Conservation (phyloP, 2,113 vertebrate genomes). For the Sminthopsis crassicaudata region DNA sequence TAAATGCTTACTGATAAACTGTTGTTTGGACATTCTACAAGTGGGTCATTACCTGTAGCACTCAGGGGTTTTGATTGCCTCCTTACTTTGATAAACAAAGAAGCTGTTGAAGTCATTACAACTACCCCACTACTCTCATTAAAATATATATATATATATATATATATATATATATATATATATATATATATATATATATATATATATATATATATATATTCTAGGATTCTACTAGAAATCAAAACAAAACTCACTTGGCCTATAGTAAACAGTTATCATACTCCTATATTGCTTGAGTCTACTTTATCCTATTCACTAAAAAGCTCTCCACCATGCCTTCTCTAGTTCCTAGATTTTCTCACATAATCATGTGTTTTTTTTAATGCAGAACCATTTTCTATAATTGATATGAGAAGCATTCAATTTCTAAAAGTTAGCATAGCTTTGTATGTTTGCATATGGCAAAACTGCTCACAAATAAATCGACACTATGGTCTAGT, state of each 20-base stretch:
- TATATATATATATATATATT: too few relatives aligned
- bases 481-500: constrained; percentile 8
- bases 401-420: not conserved
- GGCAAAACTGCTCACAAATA: not conserved
- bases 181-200: too few relatives aligned
- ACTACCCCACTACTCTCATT: not conserved
- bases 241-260: not conserved
- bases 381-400: not conserved
- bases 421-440: not conserved
- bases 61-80: too few relatives aligned
- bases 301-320: not conserved
- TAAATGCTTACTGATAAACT: too few relatives aligned
- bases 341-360: not conserved
- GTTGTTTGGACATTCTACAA: too few relatives aligned
- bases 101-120: not conserved
- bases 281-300: not conserved
- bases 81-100: not conserved
- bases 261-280: not conserved
- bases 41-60: too few relatives aligned
- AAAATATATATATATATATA: too few relatives aligned
- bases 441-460: not conserved
- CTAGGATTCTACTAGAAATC: not conserved
- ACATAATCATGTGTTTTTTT: not conserved
- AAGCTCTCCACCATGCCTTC: not conserved
- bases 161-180: too few relatives aligned